phyloP scores from a whole-genome alignment of 2,113 vertebrate species.

The Campylomormyrus numenius region DNA sequence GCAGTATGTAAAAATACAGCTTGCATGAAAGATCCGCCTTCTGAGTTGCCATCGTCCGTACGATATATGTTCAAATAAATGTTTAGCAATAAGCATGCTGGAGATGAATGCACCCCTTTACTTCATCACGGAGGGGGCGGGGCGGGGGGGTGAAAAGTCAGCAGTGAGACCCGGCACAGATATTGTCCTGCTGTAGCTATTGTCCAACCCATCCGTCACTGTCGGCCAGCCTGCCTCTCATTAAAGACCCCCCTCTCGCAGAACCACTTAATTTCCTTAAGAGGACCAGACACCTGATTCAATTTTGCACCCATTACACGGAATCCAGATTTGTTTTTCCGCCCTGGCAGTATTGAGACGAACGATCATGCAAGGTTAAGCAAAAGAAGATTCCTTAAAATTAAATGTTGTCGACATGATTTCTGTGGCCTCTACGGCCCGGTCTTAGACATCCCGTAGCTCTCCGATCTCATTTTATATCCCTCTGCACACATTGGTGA shows the following conservation, averaged over 20 bases:
- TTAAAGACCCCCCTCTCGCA: conserved; percentile 83
- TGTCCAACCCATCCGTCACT: conserved; percentile 93
- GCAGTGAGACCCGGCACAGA: conserved; percentile 59
- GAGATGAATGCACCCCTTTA: conserved; percentile 72
- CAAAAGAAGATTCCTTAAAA: conserved; percentile 60
- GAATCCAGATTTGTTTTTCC: conserved; percentile 66
- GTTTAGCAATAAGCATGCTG: conserved; percentile 84
- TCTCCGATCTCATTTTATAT: conserved; percentile 21
- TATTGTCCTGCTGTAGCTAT: conserved; percentile 64
- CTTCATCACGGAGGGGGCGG: conserved; percentile 64
- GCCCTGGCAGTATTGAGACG: conserved; percentile 55
- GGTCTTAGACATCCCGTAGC: background rate
- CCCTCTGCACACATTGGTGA: conserved; percentile 21
- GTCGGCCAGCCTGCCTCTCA: conserved; percentile 81
- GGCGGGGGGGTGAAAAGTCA: conserved; percentile 87
- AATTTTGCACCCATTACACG: conserved; percentile 76
- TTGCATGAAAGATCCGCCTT: conserved; percentile 80
- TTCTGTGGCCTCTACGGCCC: conserved; percentile 46
- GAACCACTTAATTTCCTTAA: conserved; percentile 99
- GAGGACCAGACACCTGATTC: conserved; percentile 98
- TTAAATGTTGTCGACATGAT: conserved; percentile 70
- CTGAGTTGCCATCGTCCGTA: conserved; percentile 88
- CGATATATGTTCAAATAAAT: conserved; percentile 99
- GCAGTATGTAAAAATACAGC: conserved; percentile 81
- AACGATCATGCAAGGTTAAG: conserved; percentile 64